Base-by-base conservation (phyloP, 2,113 vertebrate species). In the Polypterus senegalus region DNA sequence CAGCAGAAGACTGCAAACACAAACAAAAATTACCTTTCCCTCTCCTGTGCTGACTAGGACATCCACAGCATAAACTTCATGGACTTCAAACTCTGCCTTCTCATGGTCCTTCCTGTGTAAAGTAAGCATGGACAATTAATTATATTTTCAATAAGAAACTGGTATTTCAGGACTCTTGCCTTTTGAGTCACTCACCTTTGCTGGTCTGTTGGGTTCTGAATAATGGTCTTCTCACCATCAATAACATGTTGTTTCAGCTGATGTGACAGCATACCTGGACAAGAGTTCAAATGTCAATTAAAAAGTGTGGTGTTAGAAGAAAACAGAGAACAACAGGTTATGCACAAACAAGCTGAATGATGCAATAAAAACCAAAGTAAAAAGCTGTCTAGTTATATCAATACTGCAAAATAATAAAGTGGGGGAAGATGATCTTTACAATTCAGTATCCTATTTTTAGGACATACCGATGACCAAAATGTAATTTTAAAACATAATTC, bases 211-310 rank as follows among this genome's bases (percentile, higher is more conserved):
- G 95, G 95, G 68, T 97, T 97, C 76, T 97, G 95, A 74, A 97
- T 97, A 75, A 98, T 95, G 1, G 94, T 97, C 80, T 98, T 98
- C 80, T 98, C 95, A 9, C 95, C 95, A 52, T 98, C 95, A 3
- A 95, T 97, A 69, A 97, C 83, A 47, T 97, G 95, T 71, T 98
- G 94, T 73, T 98, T 98, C 65, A 98, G 80, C 62, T 98, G 95
- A 79, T 98, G 94, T 3, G 94, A 98, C 67, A 98, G 78, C 94
- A 98, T 97, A 60, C 93, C 94, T 97, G 72, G 10, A 49, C 27
- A 9, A n/a, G 0, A 59, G 3, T 61, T 4, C 43, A 61, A 27
- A 27, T 2, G 27, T 27, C 27, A 27, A 27, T 27, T 27, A 27
- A 27, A 27, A 27, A 27, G 27, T 27, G 27, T 27, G 27, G 27